A percentile compares a stretch with the other conserved stretches of the same genome.
phyloP scores from a whole-genome alignment of 1,140 invertebrate species.

The Aleiodes sp. region DNA sequence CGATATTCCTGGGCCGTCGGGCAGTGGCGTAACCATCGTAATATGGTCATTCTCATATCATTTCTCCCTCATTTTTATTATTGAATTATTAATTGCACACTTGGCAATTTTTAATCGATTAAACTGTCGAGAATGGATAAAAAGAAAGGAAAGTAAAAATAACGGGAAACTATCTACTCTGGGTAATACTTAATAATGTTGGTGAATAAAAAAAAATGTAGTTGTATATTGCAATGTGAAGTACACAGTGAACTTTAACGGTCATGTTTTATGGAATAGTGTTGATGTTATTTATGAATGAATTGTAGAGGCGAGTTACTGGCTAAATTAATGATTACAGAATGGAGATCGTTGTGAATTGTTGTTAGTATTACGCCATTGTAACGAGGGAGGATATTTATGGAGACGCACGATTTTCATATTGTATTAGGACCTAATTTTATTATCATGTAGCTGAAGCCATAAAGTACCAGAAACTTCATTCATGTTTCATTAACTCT shows the following conservation, averaged over 20 bases:
- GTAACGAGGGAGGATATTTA: slow-evolving; percentile 16
- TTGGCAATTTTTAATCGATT: too few species aligned
- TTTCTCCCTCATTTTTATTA: too few species aligned
- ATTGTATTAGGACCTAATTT: slow-evolving; percentile 54
- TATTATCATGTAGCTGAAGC: too few species aligned
- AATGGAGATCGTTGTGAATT: neutral
- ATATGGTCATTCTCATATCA: too few species aligned
- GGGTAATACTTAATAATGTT: too few species aligned
- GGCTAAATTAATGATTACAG: slow-evolving; percentile 15
- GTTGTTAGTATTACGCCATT: slow-evolving; percentile 35
- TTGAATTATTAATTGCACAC: too few species aligned
- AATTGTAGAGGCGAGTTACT: neutral
- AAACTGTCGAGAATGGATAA: too few species aligned
- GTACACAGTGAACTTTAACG: too few species aligned
- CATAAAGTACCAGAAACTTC: slow-evolving; percentile 49
- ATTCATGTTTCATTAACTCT: slow-evolving; percentile 34
- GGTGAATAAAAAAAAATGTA: too few species aligned
- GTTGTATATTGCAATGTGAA: too few species aligned
- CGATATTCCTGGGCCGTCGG: slow-evolving; percentile 29
- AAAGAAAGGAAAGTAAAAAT: too few species aligned
- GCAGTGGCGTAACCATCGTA: slow-evolving; percentile 45
- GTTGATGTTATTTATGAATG: slow-evolving; percentile 18
- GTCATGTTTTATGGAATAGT: neutral
- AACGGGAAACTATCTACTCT: too few species aligned
- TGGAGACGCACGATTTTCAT: slow-evolving; percentile 32